These are phyloP conservation scores for Orchesella flavescens DNA, from an alignment of 2,888 invertebrate species.

Conservation along the genomic window DNA sequence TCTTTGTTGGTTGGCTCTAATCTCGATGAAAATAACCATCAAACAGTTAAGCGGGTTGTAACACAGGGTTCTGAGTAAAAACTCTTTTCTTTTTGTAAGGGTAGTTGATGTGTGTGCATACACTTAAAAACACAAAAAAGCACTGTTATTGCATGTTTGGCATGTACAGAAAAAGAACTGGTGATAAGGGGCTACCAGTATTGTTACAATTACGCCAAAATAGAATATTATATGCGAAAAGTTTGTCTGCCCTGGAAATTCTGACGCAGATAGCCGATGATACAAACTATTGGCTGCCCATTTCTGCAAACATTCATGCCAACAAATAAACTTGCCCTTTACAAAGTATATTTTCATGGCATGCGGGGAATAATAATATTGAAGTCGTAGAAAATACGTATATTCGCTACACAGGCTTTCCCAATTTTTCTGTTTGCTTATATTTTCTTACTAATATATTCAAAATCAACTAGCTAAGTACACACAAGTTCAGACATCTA, in stretches of 20 bases:
- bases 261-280: neutral
- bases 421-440: too few relatives aligned
- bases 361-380: too few relatives aligned
- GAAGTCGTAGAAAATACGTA: too few relatives aligned
- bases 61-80: neutral
- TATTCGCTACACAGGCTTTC: too few relatives aligned
- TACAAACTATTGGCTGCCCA: too few relatives aligned
- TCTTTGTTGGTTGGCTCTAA: too few relatives aligned
- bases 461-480: too few relatives aligned
- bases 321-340: neutral
- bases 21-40: too few relatives aligned
- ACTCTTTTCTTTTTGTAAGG: too few relatives aligned
- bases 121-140: neutral
- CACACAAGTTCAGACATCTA: too few relatives aligned
- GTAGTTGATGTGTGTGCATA: neutral
- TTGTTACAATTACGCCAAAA: neutral
- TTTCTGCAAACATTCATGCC: neutral
- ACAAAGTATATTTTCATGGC: too few relatives aligned
- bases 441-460: too few relatives aligned
- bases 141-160: neutral
- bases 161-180: neutral
- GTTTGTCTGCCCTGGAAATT: neutral
- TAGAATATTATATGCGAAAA: neutral
- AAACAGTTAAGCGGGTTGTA: neutral
- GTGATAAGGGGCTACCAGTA: neutral